These are phyloP conservation scores for Nasonovia ribisnigri DNA, from an alignment of 2,888 invertebrate genomes.

Conservation along the genomic window DNA sequence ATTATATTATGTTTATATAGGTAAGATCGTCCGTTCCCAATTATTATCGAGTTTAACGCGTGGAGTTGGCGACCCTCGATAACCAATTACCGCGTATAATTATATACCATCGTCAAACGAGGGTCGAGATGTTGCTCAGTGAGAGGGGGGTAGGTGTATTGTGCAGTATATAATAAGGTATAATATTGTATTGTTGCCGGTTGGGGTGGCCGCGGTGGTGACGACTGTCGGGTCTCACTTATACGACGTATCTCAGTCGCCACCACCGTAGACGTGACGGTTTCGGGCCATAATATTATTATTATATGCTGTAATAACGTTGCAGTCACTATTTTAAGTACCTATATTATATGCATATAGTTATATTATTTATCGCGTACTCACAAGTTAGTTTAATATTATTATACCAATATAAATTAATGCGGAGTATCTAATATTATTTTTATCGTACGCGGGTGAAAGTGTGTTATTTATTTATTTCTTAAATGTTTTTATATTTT, in stretches of 20 bases:
- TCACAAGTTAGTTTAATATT: not conserved
- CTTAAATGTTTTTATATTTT: constrained; percentile 1
- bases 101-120: not conserved
- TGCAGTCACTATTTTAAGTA: not conserved
- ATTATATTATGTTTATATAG: not conserved
- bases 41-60: not conserved
- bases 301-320: not conserved
- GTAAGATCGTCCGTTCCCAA: not conserved
- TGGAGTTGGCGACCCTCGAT: not conserved
- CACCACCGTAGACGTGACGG: not conserved
- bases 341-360: no score
- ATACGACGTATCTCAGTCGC: not conserved
- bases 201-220: no score
- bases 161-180: not conserved
- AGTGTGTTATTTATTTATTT: not conserved
- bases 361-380: not conserved
- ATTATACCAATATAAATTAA: not conserved
- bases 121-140: not conserved
- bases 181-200: not conserved
- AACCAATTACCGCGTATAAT: not conserved
- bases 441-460: not conserved
- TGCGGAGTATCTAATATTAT: not conserved
- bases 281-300: not conserved
- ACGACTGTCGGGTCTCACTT: no score
- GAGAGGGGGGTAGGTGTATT: not conserved